Evolutionary conservation across 2,113 vertebrate species (phyloP).

Genomic region (Passer domesticus): DNA sequence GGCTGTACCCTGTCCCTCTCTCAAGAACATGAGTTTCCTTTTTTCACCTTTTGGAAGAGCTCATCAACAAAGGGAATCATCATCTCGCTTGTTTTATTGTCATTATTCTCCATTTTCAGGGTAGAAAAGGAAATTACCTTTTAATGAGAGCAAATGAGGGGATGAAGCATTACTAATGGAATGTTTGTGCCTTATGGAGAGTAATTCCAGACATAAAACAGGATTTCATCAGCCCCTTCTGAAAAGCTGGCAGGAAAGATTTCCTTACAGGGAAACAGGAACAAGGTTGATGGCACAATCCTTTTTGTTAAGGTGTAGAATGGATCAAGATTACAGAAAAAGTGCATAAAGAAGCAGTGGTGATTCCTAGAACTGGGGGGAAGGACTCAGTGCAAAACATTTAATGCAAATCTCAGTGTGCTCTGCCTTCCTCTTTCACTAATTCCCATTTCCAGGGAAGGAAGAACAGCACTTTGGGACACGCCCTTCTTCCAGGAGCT

Average conservation of each 20-base stretch:
- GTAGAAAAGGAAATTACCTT: background rate
- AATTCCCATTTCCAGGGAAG: background rate
- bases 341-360: background rate
- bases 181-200: background rate
- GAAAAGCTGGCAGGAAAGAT: background rate
- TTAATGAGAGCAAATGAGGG: background rate
- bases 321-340: background rate
- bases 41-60: background rate
- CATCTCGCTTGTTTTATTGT: background rate
- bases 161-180: background rate
- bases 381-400: background rate
- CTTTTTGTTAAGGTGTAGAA: background rate
- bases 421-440: background rate
- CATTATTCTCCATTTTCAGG: background rate
- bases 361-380: background rate
- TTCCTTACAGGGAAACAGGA: background rate
- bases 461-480: background rate
- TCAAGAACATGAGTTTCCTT: background rate
- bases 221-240: background rate
- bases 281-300: background rate
- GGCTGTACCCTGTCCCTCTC: background rate
- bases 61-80: background rate
- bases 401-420: background rate
- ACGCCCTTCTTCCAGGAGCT: fast-evolving
- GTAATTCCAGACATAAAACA: background rate